Evolutionary conservation across 2,888 invertebrate species (phyloP), one percentile per base, ranked within the genome.

Genomic region (Acutogordius australiensis): DNA sequence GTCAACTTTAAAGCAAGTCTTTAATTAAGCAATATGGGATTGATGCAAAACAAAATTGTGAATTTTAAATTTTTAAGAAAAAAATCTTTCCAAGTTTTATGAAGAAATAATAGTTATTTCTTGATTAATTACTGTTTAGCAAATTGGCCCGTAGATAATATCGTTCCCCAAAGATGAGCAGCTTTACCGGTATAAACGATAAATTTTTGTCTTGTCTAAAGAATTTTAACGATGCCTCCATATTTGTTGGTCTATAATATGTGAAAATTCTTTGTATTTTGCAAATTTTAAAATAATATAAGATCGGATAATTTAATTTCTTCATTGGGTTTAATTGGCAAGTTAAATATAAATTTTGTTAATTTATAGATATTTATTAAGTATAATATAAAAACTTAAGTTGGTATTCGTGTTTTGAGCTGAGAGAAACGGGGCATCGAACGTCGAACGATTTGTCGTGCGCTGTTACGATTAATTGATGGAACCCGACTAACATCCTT

Each of bases 121-220:
- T n/a, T n/a, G n/a, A n/a, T n/a, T n/a, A n/a, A 8, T 51, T 51
- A 51, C 51, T 51, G 26, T 51, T 51, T 51, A 51, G 8, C 13
- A 51, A 23, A 4, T 51, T 51, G 23, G 51, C 51, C 4, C 51
- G 51, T n/a, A 51, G 26, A 21, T 21, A 21, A 23, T 51, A 51
- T 21, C 23, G 8, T 51, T 51, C 51, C 4, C 51, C 51, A 23
- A 51, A 51, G 8, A 51, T 51, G 4, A 51, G 26, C 4, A n/a
- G 4, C 23, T 51, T 51, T 13, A 23, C 8, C 4, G 51, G 51
- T n/a, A 51, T 23, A 8, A 51, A 23, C 23, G 51, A n/a, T 8
- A 26, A 51, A 51, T 51, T 51, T 4, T 23, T 8, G 23, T 8
- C 4, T 51, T 4, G 23, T 8, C 51, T 8, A 26, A 21, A 51